A percentile compares a stretch with the other conserved stretches of the same genome.
Conservation (phyloP, 2,888 invertebrate species). For the Ditula angustiorana region DNA sequence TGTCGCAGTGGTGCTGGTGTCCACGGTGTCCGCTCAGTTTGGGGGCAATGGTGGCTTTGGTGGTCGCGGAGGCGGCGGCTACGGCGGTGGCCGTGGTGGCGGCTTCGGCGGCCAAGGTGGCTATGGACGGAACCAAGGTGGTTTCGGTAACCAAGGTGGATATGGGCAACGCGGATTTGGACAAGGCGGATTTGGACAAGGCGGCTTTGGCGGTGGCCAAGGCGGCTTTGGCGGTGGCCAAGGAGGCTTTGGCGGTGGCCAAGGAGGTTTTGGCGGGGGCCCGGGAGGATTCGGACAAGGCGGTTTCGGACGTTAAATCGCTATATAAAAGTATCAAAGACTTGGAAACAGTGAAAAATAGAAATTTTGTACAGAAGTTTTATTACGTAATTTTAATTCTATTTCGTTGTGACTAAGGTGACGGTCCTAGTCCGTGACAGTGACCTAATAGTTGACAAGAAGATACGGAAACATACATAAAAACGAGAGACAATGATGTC, state of each 20-base stretch:
- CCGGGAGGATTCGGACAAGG: slow-evolving; percentile 43
- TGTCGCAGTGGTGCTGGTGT: slow-evolving; percentile 10
- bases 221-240: slow-evolving; percentile 34
- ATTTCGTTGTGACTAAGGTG: too few relatives aligned
- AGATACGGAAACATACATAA: too few relatives aligned
- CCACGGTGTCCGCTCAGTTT: slow-evolving; percentile 24
- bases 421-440: too few relatives aligned
- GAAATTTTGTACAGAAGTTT: neutral
- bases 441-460: too few relatives aligned
- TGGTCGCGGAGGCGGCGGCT: slow-evolving; percentile 1
- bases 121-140: slow-evolving; percentile 36
- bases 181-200: slow-evolving; percentile 38
- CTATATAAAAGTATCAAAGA: slow-evolving; percentile 1
- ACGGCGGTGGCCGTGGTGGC: slow-evolving; percentile 28
- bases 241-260: slow-evolving; percentile 37
- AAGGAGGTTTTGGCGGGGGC: slow-evolving; percentile 39
- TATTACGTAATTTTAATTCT: neutral
- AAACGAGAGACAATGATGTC: too few relatives aligned
- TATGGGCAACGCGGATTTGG: slow-evolving; percentile 41
- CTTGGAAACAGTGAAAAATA: neutral
- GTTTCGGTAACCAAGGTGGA: slow-evolving; percentile 40
- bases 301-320: slow-evolving; percentile 38
- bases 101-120: slow-evolving; percentile 35
- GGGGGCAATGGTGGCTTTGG: slow-evolving; percentile 40
- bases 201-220: slow-evolving; percentile 21